Percentiles rank a stretch among this genome's conserved stretches.
phyloP scores from a whole-genome alignment of 2,113 vertebrate species.

The Rousettus leschenaultii region DNA sequence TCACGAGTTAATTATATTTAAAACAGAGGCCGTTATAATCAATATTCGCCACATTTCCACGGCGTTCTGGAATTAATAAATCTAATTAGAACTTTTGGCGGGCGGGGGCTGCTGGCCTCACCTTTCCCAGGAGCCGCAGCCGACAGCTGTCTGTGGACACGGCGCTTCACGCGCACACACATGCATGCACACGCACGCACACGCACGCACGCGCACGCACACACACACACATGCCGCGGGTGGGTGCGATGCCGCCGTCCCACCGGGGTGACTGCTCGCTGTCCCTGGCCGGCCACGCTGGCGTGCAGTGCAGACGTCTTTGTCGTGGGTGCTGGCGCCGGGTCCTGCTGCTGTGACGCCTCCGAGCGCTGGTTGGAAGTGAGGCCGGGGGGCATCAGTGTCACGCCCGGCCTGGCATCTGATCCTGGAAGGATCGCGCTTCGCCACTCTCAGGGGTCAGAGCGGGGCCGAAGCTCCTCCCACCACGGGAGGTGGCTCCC shows the following conservation, averaged over 20 bases:
- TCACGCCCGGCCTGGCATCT: fast-evolving
- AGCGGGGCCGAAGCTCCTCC: background rate
- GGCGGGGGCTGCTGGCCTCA: constrained; percentile 62
- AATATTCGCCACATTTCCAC: constrained; percentile 72
- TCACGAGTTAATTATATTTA: constrained; percentile 82
- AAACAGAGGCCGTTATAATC: constrained; percentile 81
- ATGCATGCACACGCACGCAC: no score
- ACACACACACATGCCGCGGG: no score
- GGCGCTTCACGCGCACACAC: fast-evolving
- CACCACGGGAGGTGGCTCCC: background rate
- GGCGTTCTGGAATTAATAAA: constrained; percentile 73
- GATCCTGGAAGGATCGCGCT: background rate
- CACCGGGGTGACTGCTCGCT: background rate
- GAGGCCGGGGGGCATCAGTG: no score
- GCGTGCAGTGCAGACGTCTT: no score
- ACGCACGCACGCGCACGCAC: no score
- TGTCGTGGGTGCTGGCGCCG: fast-evolving
- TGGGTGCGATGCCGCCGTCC: no score
- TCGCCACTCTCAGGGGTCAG: background rate
- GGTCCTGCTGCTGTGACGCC: background rate
- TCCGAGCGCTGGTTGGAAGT: background rate
- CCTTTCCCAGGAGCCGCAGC: constrained; percentile 46
- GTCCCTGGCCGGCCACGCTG: background rate
- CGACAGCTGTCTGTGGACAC: constrained; percentile 42
- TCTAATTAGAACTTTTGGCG: constrained; percentile 75